phyloP scores from a whole-genome alignment of 2,888 invertebrate genomes.

The Theristus sp. region DNA sequence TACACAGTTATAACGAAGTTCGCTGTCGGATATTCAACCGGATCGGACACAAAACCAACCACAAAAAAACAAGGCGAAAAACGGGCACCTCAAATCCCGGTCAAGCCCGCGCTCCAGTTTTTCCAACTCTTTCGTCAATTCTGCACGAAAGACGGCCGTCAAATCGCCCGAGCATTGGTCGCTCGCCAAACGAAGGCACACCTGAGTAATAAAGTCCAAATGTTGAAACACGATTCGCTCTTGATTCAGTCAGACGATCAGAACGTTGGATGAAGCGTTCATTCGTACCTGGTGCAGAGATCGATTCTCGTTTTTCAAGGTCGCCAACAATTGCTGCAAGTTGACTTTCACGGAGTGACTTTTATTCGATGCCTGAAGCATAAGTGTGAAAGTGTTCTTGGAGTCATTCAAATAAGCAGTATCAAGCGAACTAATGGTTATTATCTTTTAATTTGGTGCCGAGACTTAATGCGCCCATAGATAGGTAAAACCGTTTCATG shows the following conservation, averaged over 20 bases:
- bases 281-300: background rate
- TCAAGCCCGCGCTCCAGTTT: conserved; percentile 85
- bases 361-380: background rate
- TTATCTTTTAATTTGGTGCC: too few relatives aligned
- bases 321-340: background rate
- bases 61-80: too few relatives aligned
- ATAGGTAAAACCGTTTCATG: too few relatives aligned
- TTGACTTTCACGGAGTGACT: background rate
- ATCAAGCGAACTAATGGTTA: too few relatives aligned
- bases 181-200: background rate
- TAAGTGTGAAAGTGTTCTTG: background rate
- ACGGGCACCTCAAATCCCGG: conserved; percentile 46
- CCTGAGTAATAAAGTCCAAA: background rate
- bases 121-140: conserved; percentile 73
- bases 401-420: too few relatives aligned
- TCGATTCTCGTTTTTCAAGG: background rate
- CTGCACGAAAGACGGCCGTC: conserved; percentile 64
- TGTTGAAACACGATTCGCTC: too few relatives aligned
- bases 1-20: too few relatives aligned
- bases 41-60: too few relatives aligned
- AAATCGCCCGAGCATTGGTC: background rate
- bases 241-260: too few relatives aligned
- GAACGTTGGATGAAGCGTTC: too few relatives aligned
- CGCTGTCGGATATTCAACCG: too few relatives aligned
- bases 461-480: too few relatives aligned